Evolutionary conservation across 2,888 invertebrate genomes (phyloP), one percentile per base, ranked within the genome.

Genomic region (Actias luna): DNA sequence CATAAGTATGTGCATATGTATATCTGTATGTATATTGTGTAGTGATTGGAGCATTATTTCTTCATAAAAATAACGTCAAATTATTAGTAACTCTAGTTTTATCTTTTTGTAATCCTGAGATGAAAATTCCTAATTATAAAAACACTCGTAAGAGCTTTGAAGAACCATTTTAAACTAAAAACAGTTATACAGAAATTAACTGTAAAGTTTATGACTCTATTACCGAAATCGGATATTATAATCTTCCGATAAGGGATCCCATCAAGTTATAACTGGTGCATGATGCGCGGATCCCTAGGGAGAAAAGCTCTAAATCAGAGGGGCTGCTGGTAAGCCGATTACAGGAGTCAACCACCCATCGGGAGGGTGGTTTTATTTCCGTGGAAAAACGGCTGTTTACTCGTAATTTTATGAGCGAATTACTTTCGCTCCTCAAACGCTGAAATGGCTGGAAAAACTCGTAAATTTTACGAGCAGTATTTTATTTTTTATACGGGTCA

Each of bases 371-470:
- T 82, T 89, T 90, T 89, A 91, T 90, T 88, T 84, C 87, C 84
- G 78, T 82, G 82, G 86, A 89, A 89, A 90, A 91, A 90, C 89
- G 88, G 84, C 89, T 91, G 92, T 90, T 91, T 91, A 88, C 86
- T 84, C 81, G 88, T 91, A 89, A 91, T 91, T 91, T 90, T 91
- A 90, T 89, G 84, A 80, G 79, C 83, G 85, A 89, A 88, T 89
- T 88, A 90, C 88, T 89, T 89, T 89, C 87, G 85, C 88, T 90
- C 82, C 82, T 88, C 84, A 86, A 86, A 84, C 83, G 84, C 85
- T 84, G 85, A 88, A 86, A 88, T 85, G 83, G 80, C 85, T 85
- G 81, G 83, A 85, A 87, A 84, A 75, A 72, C 72, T 85, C 86
- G 84, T 88, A 88, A 88, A 88, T 83, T 89, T 89, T 88, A 89